Base-by-base conservation (phyloP, 2,888 invertebrate genomes). In the Matsumyia berberina region DNA sequence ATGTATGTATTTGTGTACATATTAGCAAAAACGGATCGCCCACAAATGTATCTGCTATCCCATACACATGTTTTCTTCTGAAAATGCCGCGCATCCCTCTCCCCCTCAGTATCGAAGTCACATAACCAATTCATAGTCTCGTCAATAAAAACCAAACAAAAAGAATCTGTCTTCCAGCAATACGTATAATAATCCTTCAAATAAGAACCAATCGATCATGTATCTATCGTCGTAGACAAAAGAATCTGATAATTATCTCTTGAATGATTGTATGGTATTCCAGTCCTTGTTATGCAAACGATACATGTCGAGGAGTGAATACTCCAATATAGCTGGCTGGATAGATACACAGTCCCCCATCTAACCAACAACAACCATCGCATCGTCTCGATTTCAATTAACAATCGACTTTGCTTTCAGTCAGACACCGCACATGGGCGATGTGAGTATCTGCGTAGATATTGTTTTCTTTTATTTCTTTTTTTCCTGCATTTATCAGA, bases 361-460 rank as follows among this genome's bases (percentile, higher is more conserved):
- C 15, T 24, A 64, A 15, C 73, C 66, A 67, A 19, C 73, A 11
- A 33, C 15, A 31, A 44, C 31, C 44, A 44, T 24, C 11, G 49
- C 24, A 62, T 15, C 60, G 72, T 82, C 78, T 83, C 82, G 78
- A 83, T 83, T 83, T 83, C 82, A 83, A 83, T 83, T 78, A 83
- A 83, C 78, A 83, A 73, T 83, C 67, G 72, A 73, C 66, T 77
- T 77, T 78, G 49, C 78, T 66, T 72, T 44, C 53, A 82, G 55
- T 44, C 53, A 82, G 55, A 53, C 67, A 39, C 35, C 51, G 37
- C 76, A 29, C 55, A 33, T 55, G 64, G 55, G 66, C 39, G 37
- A 39, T 72, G 12, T 31, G 1, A 24, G 24, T 24, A 24, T 24
- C 24, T 24, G 31, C 46, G 8, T 15, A n/a, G n/a, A n/a, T n/a